Evolutionary conservation across 2,113 vertebrate genomes (phyloP).

Genomic region (Salvelinus sp.): DNA sequence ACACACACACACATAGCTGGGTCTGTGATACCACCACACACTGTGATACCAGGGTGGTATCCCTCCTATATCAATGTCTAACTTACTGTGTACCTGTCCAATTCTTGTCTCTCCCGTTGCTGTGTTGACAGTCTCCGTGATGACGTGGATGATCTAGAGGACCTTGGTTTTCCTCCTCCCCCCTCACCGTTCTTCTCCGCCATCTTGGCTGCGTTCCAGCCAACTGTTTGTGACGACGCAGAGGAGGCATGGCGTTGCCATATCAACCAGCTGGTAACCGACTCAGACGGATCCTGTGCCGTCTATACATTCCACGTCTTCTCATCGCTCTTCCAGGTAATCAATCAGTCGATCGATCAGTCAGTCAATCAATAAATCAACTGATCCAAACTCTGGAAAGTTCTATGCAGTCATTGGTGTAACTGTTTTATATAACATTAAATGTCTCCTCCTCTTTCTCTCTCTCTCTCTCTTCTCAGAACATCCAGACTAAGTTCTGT

Average conservation of each 20-base stretch:
- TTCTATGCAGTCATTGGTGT: background rate
- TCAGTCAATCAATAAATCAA: background rate
- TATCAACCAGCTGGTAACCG: constrained; percentile 92
- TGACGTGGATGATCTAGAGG: constrained; percentile 80
- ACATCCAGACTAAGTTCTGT: constrained; percentile 97
- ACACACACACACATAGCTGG: too few species aligned
- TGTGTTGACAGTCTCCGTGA: constrained; percentile 81
- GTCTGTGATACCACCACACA: too few species aligned
- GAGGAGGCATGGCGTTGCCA: constrained; percentile 93
- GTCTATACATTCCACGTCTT: constrained; percentile 98
- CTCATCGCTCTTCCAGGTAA: constrained; percentile 95
- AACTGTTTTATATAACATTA: background rate
- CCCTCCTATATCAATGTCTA: too few species aligned
- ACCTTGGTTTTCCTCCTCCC: constrained; percentile 84
- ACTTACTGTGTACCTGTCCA: background rate
- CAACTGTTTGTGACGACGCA: constrained; percentile 86
- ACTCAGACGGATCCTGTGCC: constrained; percentile 92
- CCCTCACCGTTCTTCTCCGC: constrained; percentile 98
- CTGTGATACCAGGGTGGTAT: too few species aligned
- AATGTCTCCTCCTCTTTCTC: background rate
- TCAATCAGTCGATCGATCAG: background rate
- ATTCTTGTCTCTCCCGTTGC: constrained; percentile 24
- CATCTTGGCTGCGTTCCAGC: constrained; percentile 97
- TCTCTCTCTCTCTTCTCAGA: constrained; percentile 70
- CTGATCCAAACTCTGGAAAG: background rate